Evolutionary conservation across 2,113 vertebrate genomes (phyloP).

Genomic region (Gulo gulo): DNA sequence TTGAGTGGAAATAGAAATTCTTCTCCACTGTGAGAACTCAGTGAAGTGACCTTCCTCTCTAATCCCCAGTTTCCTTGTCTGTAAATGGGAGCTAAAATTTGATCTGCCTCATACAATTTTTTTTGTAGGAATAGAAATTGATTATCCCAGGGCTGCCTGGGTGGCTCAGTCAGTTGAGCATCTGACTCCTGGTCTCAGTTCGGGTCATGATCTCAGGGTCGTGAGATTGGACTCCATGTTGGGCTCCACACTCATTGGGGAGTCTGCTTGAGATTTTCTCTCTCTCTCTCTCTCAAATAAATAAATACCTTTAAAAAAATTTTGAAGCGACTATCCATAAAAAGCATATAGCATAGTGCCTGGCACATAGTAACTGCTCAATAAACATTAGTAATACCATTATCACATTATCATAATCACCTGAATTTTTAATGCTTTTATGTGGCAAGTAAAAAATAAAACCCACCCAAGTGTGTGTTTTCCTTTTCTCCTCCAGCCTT

Average conservation of each 20-base stretch:
- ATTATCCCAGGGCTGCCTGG: not conserved
- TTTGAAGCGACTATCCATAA: not conserved
- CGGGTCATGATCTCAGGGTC: not conserved
- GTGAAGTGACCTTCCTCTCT: not conserved
- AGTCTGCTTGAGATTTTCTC: not conserved
- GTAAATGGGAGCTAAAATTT: not conserved
- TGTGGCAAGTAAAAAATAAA: constrained; percentile 27
- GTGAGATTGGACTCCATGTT: not conserved
- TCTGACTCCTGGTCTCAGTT: not conserved
- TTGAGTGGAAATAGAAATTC: too few species aligned
- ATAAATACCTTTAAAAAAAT: not conserved
- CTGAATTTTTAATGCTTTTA: not conserved
- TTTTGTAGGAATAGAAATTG: not conserved
- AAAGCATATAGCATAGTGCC: not conserved
- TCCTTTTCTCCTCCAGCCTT: not conserved
- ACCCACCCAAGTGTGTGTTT: not conserved
- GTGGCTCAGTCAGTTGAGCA: not conserved
- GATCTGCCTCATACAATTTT: not conserved
- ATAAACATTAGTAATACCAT: not conserved
- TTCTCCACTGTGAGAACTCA: constrained; percentile 11
- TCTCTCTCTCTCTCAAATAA: not conserved
- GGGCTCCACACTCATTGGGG: not conserved
- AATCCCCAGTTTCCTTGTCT: not conserved
- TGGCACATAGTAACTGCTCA: not conserved
- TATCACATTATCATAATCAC: not conserved